Percentiles rank a stretch among this genome's conserved stretches.
These are phyloP conservation scores for Pyrochroa serraticornis DNA, from an alignment of 2,888 invertebrate genomes.

Conservation along the genomic window DNA sequence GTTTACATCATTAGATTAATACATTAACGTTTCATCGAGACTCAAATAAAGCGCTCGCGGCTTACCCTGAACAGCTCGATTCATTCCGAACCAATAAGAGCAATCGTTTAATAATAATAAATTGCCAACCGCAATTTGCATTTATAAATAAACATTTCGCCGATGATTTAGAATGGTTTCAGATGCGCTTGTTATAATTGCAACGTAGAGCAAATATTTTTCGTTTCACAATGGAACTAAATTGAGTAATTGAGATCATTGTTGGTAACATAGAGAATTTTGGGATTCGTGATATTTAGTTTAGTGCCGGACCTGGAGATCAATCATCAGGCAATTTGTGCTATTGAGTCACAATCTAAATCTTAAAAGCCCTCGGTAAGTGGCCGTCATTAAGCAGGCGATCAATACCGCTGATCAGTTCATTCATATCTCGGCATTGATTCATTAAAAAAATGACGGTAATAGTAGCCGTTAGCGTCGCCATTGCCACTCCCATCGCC, in stretches of 20 bases:
- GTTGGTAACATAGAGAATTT: background rate
- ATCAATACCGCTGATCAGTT: conserved; percentile 22
- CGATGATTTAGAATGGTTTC: conserved; percentile 26
- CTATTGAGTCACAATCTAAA: conserved; percentile 9
- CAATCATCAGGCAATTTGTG: conserved; percentile 18
- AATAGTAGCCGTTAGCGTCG: conserved; percentile 11
- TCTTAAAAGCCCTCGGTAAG: conserved; percentile 15
- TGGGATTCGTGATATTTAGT: conserved; percentile 7
- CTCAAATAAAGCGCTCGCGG: conserved; percentile 20
- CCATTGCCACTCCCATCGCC: conserved; percentile 10
- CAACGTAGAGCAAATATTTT: too few species aligned
- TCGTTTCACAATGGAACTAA: background rate
- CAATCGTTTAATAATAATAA: conserved; percentile 26
- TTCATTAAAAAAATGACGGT: conserved; percentile 7
- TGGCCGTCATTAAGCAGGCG: conserved; percentile 8
- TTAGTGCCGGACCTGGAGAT: background rate
- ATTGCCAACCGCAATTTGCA: conserved; percentile 28
- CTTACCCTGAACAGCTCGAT: conserved; percentile 20
- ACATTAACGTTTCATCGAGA: conserved; percentile 26
- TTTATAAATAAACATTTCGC: conserved; percentile 28
- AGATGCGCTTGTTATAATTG: conserved; percentile 16
- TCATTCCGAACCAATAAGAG: conserved; percentile 24
- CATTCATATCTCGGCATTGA: conserved; percentile 16
- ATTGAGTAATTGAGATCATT: background rate
- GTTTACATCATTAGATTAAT: conserved; percentile 31